Percentiles rank a stretch among this genome's conserved stretches.
Evolutionary conservation across 2,113 vertebrate genomes (phyloP).

Genomic region (Salvelinus sp.): DNA sequence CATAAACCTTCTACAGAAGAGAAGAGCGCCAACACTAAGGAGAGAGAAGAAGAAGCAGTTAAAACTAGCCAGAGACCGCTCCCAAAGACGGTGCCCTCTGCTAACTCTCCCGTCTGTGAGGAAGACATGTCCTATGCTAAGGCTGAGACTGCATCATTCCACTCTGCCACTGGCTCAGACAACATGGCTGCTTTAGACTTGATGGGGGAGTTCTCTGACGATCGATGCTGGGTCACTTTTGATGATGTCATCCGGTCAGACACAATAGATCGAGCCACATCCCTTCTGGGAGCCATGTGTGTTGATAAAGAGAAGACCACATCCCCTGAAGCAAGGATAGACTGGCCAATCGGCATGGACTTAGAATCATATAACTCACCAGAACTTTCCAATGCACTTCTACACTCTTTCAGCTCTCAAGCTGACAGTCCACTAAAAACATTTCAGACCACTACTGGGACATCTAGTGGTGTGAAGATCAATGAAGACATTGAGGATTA

Average conservation of each 20-base stretch:
- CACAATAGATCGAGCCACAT: neutral
- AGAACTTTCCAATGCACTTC: neutral
- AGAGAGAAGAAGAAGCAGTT: neutral
- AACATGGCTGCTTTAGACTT: neutral
- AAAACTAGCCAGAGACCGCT: slow-evolving; percentile 42
- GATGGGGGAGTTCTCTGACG: neutral
- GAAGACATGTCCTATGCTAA: neutral
- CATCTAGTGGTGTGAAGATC: neutral
- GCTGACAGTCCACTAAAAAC: neutral
- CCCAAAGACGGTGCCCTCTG: slow-evolving; percentile 24
- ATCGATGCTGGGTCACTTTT: no score
- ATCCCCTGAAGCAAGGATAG: neutral
- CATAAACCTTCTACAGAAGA: neutral
- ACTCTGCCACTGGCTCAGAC: neutral
- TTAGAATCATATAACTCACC: neutral
- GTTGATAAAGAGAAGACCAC: neutral
- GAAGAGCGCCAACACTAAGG: neutral
- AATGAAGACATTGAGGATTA: neutral
- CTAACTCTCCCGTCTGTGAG: slow-evolving; percentile 18
- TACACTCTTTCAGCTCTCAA: neutral
- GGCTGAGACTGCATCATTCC: slow-evolving; percentile 11
- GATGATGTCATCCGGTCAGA: neutral
- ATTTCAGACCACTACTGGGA: neutral
- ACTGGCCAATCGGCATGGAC: neutral
- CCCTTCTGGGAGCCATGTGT: neutral